Percentiles rank a stretch among this genome's conserved stretches.
These are phyloP conservation scores for Pseudorectes ferrugineus DNA, from an alignment of 2,113 vertebrate species.

Conservation along the genomic window DNA sequence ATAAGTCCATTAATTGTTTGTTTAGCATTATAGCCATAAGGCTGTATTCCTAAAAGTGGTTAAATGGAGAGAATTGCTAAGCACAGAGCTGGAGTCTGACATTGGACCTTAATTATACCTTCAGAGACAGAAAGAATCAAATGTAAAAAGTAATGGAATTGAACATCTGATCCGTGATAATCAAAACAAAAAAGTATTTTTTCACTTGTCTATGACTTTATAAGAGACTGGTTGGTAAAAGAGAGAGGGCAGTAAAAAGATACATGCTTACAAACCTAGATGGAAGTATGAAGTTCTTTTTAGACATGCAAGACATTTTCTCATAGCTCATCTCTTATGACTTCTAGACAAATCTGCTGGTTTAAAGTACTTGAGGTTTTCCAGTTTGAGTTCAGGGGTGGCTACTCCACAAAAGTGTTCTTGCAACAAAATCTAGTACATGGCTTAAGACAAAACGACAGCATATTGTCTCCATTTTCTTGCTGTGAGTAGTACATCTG, in stretches of 20 bases:
- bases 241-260: background rate
- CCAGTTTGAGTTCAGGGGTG: background rate
- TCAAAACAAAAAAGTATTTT: conserved; percentile 28
- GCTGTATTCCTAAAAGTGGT: conserved; percentile 24
- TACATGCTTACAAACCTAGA: background rate
- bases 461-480: background rate
- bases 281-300: background rate
- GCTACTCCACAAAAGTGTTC: background rate
- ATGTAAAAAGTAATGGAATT: conserved; percentile 35
- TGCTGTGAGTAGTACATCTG: background rate
- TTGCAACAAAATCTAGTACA: background rate
- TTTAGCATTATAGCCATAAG: background rate
- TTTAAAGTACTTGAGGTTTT: background rate
- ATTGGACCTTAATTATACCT: conserved; percentile 51
- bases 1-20: background rate
- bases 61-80: conserved; percentile 47
- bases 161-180: conserved; percentile 32
- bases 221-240: background rate
- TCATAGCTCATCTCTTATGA: background rate
- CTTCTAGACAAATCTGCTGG: background rate
- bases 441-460: background rate
- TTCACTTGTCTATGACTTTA: background rate
- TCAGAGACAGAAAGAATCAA: conserved; percentile 44
- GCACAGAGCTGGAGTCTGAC: background rate
- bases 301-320: background rate